Evolutionary conservation across 1,140 invertebrate genomes (phyloP), one percentile per base, ranked within the genome.

Genomic region (Calosoma granatense): DNA sequence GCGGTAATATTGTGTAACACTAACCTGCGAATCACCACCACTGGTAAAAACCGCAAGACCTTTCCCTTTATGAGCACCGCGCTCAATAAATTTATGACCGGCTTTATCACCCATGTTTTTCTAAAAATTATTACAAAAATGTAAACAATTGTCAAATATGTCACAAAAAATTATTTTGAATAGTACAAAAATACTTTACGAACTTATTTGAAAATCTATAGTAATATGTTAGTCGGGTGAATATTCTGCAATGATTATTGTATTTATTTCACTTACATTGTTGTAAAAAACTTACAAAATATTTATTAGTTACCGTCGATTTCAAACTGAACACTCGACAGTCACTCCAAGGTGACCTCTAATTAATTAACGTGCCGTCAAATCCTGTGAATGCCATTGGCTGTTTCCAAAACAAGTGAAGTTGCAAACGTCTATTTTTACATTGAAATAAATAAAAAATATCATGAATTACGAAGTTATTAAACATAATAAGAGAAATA

Each of bases 11-110:
- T 55, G 15, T 53, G 41, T 11, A 65, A 61, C 76, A n/a, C 74
- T 75, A 77, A 90, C 88, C 86, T 86, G 94, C n/a, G 94, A 96
- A 77, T 97, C 94, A 58, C 94, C 94, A 66, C 94, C 94, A 70
- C 90, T 93, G 22, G 93, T 97, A 67, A 96, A 93, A 19, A 97
- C 91, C 11, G 89, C 94, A 54, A 97, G 81, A 2, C 90, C 88
- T 74, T 92, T 93, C 53, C 89, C 90, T 72, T 90, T 91, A 71
- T 93, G 87, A 63, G 87, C 85, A n/a, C 90, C 90, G 60, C 87
- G 79, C 71, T 87, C 86, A 63, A 93, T 88, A 70, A 91, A 90
- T 63, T 80, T 84, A 68, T 85, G 83, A 21, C 79, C 78, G 59
- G 72, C 63, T 59, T 74, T 68, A 61, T 77, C 76, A 64, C 83